Percentiles rank a stretch among this genome's conserved stretches.
Conservation (phyloP, 2,888 invertebrate species). For the Brachypterus glaber region DNA sequence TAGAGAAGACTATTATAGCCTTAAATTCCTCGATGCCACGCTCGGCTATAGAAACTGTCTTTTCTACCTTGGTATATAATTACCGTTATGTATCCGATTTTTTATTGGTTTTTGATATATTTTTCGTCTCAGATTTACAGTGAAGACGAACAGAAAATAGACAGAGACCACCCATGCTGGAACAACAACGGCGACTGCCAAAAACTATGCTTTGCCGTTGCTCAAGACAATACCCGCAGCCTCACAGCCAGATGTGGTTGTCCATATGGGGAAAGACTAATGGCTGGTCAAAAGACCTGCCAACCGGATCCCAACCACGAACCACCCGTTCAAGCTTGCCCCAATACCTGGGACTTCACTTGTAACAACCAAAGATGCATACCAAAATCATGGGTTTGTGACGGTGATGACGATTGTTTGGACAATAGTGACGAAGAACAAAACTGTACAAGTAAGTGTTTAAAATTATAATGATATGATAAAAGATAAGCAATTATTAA, state of each 20-base stretch:
- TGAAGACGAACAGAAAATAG: slow-evolving; percentile 60
- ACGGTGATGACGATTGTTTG: slow-evolving; percentile 91
- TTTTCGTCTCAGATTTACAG: slow-evolving; percentile 51
- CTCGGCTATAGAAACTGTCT: background rate
- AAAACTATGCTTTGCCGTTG: slow-evolving; percentile 90
- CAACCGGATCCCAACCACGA: slow-evolving; percentile 74
- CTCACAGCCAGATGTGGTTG: slow-evolving; percentile 70
- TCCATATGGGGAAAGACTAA: slow-evolving; percentile 82
- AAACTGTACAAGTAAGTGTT: slow-evolving; percentile 77
- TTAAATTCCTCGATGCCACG: too few species aligned
- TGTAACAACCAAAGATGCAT: slow-evolving; percentile 88
- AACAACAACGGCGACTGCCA: slow-evolving; percentile 83
- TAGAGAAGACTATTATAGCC: too few species aligned
- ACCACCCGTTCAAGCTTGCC: slow-evolving; percentile 80
- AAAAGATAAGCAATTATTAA: too few species aligned
- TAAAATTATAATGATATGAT: too few species aligned
- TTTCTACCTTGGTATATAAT: too few species aligned
- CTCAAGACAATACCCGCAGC: slow-evolving; percentile 29
- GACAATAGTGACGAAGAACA: slow-evolving; percentile 93
- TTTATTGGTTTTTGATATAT: background rate
- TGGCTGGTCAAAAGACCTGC: slow-evolving; percentile 61
- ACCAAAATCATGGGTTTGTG: slow-evolving; percentile 91
- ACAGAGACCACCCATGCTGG: slow-evolving; percentile 69
- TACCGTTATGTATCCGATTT: background rate
- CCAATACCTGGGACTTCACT: slow-evolving; percentile 87